Conservation (phyloP, 2,888 invertebrate genomes). For the Mythimna pallens region DNA sequence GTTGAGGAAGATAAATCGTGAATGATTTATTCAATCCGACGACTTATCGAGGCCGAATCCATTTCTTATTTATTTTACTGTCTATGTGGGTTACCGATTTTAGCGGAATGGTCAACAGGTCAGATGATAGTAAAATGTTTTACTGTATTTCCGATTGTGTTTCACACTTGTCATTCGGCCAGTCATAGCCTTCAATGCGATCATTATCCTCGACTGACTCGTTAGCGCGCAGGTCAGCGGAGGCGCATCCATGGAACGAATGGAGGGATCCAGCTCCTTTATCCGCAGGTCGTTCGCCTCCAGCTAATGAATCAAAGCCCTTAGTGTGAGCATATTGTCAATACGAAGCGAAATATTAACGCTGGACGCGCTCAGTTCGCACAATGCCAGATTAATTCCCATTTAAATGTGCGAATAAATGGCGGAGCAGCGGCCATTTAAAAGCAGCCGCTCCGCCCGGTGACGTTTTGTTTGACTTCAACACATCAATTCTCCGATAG, state of each 20-base stretch:
- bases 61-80: slow-evolving; percentile 78
- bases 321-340: slow-evolving; percentile 85
- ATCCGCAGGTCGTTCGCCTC: slow-evolving; percentile 86
- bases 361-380: slow-evolving; percentile 74
- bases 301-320: slow-evolving; percentile 88
- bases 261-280: slow-evolving; percentile 86
- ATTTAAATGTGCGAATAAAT: slow-evolving; percentile 87
- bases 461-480: slow-evolving; percentile 72
- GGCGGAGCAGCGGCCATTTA: slow-evolving; percentile 71
- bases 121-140: slow-evolving; percentile 73
- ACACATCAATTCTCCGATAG: slow-evolving; percentile 63
- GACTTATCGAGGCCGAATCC: slow-evolving; percentile 81
- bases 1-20: slow-evolving; percentile 84
- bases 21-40: slow-evolving; percentile 84
- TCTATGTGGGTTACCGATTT: slow-evolving; percentile 83
- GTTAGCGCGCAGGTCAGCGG: slow-evolving; percentile 85
- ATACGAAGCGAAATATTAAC: slow-evolving; percentile 86
- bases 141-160: slow-evolving; percentile 73
- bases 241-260: slow-evolving; percentile 85
- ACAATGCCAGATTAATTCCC: slow-evolving; percentile 87
- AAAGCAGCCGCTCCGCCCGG: slow-evolving; percentile 68
- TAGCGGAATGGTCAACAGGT: slow-evolving; percentile 72
- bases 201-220: slow-evolving; percentile 86
- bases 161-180: slow-evolving; percentile 74
- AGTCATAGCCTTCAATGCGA: slow-evolving; percentile 84